Evolutionary conservation across 2,113 vertebrate species (phyloP).

Genomic region (Misgurnus mizolepis): DNA sequence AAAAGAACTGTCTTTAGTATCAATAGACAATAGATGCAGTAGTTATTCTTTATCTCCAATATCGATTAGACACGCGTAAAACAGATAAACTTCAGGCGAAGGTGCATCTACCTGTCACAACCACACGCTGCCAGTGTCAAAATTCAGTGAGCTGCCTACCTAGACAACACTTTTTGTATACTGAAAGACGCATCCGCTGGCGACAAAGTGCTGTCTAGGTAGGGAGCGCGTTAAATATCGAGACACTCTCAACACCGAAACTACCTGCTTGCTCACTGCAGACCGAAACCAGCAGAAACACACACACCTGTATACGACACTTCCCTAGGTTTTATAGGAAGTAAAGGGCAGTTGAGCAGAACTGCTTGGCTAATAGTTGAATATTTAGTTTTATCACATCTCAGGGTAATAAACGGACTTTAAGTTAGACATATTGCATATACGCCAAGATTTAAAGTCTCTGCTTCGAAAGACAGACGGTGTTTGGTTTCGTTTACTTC

Average conservation of each 20-base stretch:
- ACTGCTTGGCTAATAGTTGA: background rate
- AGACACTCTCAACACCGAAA: background rate
- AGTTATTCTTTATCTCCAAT: background rate
- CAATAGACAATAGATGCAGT: background rate
- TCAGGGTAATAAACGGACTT: background rate
- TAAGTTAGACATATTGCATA: background rate
- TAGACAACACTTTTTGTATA: background rate
- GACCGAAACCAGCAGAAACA: constrained; percentile 24
- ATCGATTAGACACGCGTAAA: background rate
- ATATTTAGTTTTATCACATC: background rate
- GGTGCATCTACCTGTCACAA: too few species aligned
- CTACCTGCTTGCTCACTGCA: background rate
- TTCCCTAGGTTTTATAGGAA: constrained; percentile 24
- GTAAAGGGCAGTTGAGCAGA: background rate
- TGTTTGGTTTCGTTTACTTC: background rate
- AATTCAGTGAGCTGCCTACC: background rate
- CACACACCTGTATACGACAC: constrained; percentile 19
- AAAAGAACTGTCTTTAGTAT: too few species aligned
- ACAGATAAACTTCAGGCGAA: background rate
- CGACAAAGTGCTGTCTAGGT: background rate
- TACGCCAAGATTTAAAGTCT: background rate
- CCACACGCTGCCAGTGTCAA: background rate
- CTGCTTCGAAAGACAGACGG: background rate
- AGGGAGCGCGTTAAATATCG: background rate
- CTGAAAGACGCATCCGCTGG: background rate